Conservation (phyloP, 2,797 vertebrate species). For the Cottoperca gobio region DNA sequence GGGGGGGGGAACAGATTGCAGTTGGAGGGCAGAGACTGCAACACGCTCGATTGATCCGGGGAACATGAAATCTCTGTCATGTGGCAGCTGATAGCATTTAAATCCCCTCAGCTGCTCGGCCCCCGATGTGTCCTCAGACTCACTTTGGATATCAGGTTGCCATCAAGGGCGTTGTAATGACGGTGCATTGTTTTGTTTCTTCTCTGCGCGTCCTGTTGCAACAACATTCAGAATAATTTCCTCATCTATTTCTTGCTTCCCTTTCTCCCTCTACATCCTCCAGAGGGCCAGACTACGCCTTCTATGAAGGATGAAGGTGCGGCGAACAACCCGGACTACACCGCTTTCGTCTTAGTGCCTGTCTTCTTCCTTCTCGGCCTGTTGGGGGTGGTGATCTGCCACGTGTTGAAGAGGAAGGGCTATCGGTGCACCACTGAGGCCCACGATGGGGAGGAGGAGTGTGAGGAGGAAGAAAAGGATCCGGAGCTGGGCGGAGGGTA, state of each 20-base stretch:
- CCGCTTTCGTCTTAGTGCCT: constrained; percentile 90
- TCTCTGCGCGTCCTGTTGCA: not conserved
- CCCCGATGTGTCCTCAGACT: not conserved
- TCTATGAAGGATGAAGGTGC: fast-evolving
- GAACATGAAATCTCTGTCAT: constrained; percentile 37
- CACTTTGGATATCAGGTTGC: constrained; percentile 21
- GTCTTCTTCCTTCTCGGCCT: constrained; percentile 95
- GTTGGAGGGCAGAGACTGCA: not conserved
- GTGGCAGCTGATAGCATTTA: constrained; percentile 29
- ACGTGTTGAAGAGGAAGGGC: constrained; percentile 94
- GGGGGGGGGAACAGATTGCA: not conserved
- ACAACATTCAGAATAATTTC: not conserved
- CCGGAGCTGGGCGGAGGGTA: constrained; percentile 75
- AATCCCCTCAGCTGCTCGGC: constrained; percentile 59
- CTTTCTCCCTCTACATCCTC: not conserved
- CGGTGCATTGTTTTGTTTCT: no score
- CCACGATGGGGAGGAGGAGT: constrained; percentile 71
- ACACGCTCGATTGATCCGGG: not conserved
- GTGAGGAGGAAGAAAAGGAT: constrained; percentile 45
- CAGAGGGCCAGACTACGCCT: constrained; percentile 18
- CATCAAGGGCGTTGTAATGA: constrained; percentile 7
- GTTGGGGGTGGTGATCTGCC: constrained; percentile 94
- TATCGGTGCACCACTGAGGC: constrained; percentile 96
- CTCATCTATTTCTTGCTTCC: not conserved
- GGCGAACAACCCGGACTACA: constrained; percentile 73